phyloP scores from a whole-genome alignment of 2,888 invertebrate genomes.

The Drosophila prostipennis region DNA sequence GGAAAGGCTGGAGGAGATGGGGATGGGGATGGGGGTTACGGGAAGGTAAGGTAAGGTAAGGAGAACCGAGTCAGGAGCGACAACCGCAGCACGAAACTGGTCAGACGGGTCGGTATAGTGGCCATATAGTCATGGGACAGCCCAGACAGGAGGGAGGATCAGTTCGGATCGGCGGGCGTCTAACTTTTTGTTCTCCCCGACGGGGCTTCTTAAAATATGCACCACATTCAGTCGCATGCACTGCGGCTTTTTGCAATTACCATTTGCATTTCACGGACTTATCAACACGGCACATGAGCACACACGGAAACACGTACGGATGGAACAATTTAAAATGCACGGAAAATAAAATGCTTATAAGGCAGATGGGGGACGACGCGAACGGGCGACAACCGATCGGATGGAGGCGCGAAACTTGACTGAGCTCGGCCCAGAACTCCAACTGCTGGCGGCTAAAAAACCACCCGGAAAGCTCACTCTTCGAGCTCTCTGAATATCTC shows the following conservation, averaged over 20 bases:
- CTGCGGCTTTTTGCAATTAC: slow-evolving; percentile 52
- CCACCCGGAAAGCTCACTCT: slow-evolving; percentile 48
- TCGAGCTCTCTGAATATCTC: slow-evolving; percentile 18
- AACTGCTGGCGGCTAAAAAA: slow-evolving; percentile 1
- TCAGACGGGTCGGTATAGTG: slow-evolving; percentile 77
- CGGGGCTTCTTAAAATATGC: slow-evolving; percentile 41
- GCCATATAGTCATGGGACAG: slow-evolving; percentile 37
- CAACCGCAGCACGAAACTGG: slow-evolving; percentile 71
- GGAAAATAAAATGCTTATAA: slow-evolving; percentile 30
- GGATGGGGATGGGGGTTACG: background rate
- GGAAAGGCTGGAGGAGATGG: slow-evolving; percentile 35
- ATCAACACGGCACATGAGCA: slow-evolving; percentile 29
- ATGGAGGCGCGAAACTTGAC: slow-evolving; percentile 56
- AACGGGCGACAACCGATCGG: slow-evolving; percentile 48
- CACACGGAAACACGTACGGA: slow-evolving; percentile 45
- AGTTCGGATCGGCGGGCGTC: slow-evolving; percentile 19
- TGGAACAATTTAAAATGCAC: slow-evolving; percentile 53
- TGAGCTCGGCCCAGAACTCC: slow-evolving; percentile 20
- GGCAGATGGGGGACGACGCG: slow-evolving; percentile 17
- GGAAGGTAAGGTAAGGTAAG: slow-evolving; percentile 15
- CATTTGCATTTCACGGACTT: slow-evolving; percentile 67
- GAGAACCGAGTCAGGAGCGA: slow-evolving; percentile 41
- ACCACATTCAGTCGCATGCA: slow-evolving; percentile 51
- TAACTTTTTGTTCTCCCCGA: slow-evolving; percentile 28
- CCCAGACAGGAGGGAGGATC: slow-evolving; percentile 50